Conservation (phyloP, 2,888 invertebrate species). For the Desoria tigrina region DNA sequence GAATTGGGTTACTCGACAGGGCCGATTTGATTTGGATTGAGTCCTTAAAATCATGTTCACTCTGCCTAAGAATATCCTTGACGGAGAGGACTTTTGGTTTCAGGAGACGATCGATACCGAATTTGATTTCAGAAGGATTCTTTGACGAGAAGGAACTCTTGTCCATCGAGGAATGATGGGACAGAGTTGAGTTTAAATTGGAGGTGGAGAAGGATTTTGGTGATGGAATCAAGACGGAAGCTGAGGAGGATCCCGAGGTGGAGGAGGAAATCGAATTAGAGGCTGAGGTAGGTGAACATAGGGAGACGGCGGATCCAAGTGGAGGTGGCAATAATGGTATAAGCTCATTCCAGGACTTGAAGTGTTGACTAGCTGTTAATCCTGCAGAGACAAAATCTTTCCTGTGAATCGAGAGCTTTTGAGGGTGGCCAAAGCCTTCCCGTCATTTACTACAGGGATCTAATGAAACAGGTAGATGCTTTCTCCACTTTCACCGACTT, state of each 20-base stretch:
- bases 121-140: constrained; percentile 48
- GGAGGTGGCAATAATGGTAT: constrained; percentile 44
- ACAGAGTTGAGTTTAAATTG: constrained; percentile 23
- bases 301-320: constrained; percentile 22
- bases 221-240: constrained; percentile 35
- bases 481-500: constrained; percentile 40
- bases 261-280: constrained; percentile 43
- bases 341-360: constrained; percentile 51
- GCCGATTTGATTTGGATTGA: background rate
- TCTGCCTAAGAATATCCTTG: constrained; percentile 48
- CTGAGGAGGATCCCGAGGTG: constrained; percentile 35
- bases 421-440: background rate
- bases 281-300: constrained; percentile 39
- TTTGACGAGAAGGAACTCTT: constrained; percentile 1
- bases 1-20: constrained; percentile 8
- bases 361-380: constrained; percentile 37
- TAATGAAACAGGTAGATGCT: too few relatives aligned
- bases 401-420: too few relatives aligned
- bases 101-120: constrained; percentile 52
- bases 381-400: constrained; percentile 14
- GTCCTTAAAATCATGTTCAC: constrained; percentile 14
- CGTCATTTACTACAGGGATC: too few relatives aligned
- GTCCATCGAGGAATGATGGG: constrained; percentile 18
- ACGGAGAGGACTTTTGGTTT: constrained; percentile 53
- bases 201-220: constrained; percentile 28